Conservation (phyloP, 2,113 vertebrate species). For the Catharus minimus region DNA sequence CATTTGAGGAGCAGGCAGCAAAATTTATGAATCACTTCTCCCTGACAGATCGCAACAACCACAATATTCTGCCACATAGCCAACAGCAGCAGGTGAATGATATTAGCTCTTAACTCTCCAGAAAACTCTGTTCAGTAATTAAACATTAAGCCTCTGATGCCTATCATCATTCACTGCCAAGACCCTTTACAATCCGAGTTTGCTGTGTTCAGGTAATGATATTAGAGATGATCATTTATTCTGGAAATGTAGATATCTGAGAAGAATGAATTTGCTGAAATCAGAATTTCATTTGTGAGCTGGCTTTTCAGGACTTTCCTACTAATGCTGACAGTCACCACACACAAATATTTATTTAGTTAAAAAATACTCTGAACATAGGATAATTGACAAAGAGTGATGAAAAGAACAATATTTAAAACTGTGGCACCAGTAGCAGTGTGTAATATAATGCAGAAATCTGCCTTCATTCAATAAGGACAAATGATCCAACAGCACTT, state of each 20-base stretch:
- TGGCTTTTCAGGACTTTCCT: slow-evolving; percentile 23
- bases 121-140: slow-evolving; percentile 57
- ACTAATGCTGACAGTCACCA: slow-evolving; percentile 4
- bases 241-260: slow-evolving; percentile 13
- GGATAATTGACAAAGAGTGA: slow-evolving; percentile 33
- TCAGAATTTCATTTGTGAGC: slow-evolving; percentile 28
- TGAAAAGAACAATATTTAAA: slow-evolving; percentile 43
- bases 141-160: slow-evolving; percentile 34
- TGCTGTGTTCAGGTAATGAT: slow-evolving; percentile 18
- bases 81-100: slow-evolving; percentile 13
- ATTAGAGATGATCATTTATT: slow-evolving; percentile 44
- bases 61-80: neutral
- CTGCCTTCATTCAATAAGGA: slow-evolving; percentile 37
- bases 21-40: slow-evolving; percentile 48
- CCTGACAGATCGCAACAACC: neutral
- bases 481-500: slow-evolving; percentile 37
- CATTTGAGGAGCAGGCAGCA: neutral
- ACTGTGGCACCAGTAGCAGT: neutral
- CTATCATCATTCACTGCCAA: slow-evolving; percentile 27
- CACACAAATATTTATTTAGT: slow-evolving; percentile 14
- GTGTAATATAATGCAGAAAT: slow-evolving; percentile 14
- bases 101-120: slow-evolving; percentile 19
- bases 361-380: neutral
- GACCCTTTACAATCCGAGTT: neutral
- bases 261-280: slow-evolving; percentile 28